Evolutionary conservation across 2,888 invertebrate genomes (phyloP).

Genomic region (Leucania comma): DNA sequence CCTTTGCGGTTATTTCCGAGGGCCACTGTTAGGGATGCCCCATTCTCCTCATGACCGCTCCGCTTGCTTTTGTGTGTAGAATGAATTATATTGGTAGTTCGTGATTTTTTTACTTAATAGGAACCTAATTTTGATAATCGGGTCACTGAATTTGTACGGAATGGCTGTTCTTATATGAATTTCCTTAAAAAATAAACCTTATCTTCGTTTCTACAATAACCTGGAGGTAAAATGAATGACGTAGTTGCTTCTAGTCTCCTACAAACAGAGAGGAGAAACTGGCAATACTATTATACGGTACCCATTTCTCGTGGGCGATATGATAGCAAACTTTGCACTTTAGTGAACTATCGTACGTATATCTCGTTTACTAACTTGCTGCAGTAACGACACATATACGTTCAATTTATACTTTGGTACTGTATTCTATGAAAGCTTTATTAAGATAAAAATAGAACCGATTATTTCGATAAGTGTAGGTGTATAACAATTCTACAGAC

Average conservation of each 20-base stretch:
- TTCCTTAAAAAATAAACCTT: not conserved
- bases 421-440: slow-evolving; percentile 20
- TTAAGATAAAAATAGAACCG: not conserved
- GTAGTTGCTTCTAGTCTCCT: slow-evolving; percentile 23
- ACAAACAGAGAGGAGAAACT: slow-evolving; percentile 37
- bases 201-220: slow-evolving; percentile 19
- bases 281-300: slow-evolving; percentile 42
- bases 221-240: not conserved
- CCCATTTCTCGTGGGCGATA: slow-evolving; percentile 42
- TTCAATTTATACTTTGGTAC: slow-evolving; percentile 28
- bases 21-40: slow-evolving; percentile 57
- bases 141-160: slow-evolving; percentile 45
- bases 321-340: slow-evolving; percentile 60
- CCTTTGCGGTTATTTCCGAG: slow-evolving; percentile 68
- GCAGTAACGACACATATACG: slow-evolving; percentile 55
- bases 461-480: slow-evolving; percentile 26
- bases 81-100: slow-evolving; percentile 55
- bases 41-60: slow-evolving; percentile 55
- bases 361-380: slow-evolving; percentile 41
- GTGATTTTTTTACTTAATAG: slow-evolving; percentile 53
- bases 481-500: slow-evolving; percentile 5
- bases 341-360: slow-evolving; percentile 44
- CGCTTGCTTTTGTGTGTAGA: slow-evolving; percentile 58
- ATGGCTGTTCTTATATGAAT: slow-evolving; percentile 6
- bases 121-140: slow-evolving; percentile 44